A percentile compares a stretch with the other conserved stretches of the same genome.
Evolutionary conservation across 2,888 invertebrate genomes (phyloP).

Genomic region (Pediacus dermestoides): DNA sequence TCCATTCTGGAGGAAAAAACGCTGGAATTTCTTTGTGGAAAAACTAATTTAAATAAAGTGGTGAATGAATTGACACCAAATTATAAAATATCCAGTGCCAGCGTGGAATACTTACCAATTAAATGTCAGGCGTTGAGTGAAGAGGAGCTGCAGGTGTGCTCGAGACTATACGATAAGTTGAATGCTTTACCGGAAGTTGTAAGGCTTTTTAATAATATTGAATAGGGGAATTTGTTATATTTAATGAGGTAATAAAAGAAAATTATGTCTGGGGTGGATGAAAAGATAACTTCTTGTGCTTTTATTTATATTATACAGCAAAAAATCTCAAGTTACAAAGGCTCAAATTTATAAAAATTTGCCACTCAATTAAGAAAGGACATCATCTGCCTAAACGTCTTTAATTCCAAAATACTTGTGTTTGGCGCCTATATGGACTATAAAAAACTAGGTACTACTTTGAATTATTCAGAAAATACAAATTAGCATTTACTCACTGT

Average conservation of each 20-base stretch:
- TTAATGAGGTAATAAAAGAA: not conserved
- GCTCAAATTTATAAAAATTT: no score
- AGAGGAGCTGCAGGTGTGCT: constrained; percentile 50
- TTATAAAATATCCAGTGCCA: constrained; percentile 51
- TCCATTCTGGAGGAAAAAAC: constrained; percentile 48
- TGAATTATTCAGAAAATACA: no score
- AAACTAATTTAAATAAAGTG: constrained; percentile 50
- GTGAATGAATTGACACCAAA: constrained; percentile 51
- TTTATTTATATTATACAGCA: no score
- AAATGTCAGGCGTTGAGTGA: constrained; percentile 51
- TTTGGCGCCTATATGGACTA: no score
- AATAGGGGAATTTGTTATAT: constrained; percentile 1
- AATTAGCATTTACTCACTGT: no score
- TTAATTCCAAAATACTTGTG: no score
- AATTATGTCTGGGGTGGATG: no score
- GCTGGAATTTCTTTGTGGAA: constrained; percentile 59
- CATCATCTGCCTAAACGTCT: no score
- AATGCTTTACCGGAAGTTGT: constrained; percentile 57
- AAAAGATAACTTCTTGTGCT: no score
- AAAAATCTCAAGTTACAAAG: no score
- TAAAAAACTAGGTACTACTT: no score
- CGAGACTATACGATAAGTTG: constrained; percentile 54
- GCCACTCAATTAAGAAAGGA: no score
- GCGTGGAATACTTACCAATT: constrained; percentile 52
- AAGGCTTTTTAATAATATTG: constrained; percentile 58